Evolutionary conservation across 2,888 invertebrate genomes (phyloP), one percentile per base, ranked within the genome.

Genomic region (Ormyrus thymus): DNA sequence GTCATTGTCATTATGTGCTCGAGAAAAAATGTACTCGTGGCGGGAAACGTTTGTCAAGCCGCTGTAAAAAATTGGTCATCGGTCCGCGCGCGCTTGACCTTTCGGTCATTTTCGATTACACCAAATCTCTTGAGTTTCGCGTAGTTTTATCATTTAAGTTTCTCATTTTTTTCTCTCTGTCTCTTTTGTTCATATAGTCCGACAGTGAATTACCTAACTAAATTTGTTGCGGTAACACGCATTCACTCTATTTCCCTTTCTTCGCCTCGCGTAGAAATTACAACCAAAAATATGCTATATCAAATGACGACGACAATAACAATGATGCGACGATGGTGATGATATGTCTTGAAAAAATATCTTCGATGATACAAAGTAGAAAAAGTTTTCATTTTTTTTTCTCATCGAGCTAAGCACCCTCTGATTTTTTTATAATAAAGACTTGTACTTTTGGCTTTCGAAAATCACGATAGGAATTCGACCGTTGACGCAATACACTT

Each of bases 11-110:
- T 84, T 83, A 84, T 85, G 83, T 85, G 84, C 84, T 86, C 83
- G 82, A 83, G 81, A 83, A 73, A 64, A 81, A 81, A 84, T 82
- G 78, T 80, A 81, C 79, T 83, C 29, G 51, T 56, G 55, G 65
- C 65, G 64, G 65, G 51, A 68, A 74, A 43, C 65, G 58, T 64
- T 76, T 15, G 77, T 50, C 62, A 62, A 78, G 79, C 82, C 81
- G 78, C 82, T 83, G 84, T 87, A 87, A 83, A 87, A 87, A 86
- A 87, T 87, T 87, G 85, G 86, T 87, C 87, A 81, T 83, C 79
- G 81, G 82, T 82, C 50, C 58, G 58, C 56, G 43, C 59, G 29
- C 50, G 48, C 51, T 29, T 29, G 61, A 79, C 68, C 68, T 68
- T 79, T 62, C 76, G 74, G 61, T 81, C 69, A 66, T 74, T 68